Conservation (phyloP, 2,113 vertebrate species). For the Anarhynchus alexandrinus region DNA sequence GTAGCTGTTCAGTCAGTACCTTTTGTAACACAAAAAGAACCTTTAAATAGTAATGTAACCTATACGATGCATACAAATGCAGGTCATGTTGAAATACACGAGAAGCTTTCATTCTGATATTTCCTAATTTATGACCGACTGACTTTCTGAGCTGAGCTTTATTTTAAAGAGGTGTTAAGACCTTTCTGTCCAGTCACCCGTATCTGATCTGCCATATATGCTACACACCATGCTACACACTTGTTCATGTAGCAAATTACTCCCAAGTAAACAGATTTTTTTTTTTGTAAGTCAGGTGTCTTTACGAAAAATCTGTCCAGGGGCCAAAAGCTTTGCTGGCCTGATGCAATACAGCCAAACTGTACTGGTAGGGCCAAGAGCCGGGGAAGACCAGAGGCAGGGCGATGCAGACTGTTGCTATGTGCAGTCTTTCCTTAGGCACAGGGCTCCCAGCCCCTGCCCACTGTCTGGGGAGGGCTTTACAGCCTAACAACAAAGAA, state of each 20-base stretch:
- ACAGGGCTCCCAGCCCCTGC: not conserved
- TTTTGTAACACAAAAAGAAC: not conserved
- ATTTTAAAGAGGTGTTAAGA: not conserved
- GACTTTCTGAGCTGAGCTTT: not conserved
- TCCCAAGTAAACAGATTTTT: not conserved
- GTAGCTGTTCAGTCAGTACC: not conserved
- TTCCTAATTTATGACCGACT: not conserved
- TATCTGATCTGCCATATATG: not conserved
- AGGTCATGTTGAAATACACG: not conserved
- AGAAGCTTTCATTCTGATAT: not conserved
- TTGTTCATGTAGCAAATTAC: not conserved
- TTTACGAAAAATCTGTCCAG: not conserved
- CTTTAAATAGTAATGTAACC: not conserved
- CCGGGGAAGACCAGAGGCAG: not conserved
- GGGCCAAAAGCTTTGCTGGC: not conserved
- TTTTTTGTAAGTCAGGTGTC: not conserved
- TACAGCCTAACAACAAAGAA: not conserved
- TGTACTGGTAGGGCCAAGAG: rapidly evolving
- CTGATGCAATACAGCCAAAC: not conserved
- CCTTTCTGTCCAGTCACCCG: not conserved
- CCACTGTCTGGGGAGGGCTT: not conserved
- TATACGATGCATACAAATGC: not conserved
- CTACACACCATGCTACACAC: not conserved
- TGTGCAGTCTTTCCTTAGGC: not conserved
- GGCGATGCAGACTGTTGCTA: rapidly evolving